Evolutionary conservation across 2,797 vertebrate species (phyloP), one percentile per base, ranked within the genome.

Genomic region (Graptemys geographica): DNA sequence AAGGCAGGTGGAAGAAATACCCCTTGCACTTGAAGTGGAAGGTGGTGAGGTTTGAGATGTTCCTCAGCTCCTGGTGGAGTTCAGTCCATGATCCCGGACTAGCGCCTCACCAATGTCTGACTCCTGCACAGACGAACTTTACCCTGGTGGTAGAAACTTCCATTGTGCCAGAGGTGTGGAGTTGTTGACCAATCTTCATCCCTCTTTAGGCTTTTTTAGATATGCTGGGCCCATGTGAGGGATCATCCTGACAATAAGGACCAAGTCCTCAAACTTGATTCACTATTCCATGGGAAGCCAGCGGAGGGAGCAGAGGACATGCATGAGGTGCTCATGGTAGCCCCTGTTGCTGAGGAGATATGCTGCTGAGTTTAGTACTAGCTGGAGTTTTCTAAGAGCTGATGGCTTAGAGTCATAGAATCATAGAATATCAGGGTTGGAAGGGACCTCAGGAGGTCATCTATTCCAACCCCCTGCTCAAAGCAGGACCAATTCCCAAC

Each of bases 181-280:
- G 62, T 9, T 33, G 16, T 5, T 69, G n/a, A 69, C 62, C 62
- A 69, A 9, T 69, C 18, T 69, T 69, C 62, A n/a, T 69, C 16
- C 27, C n/a, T 19, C 33, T n/a, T 31, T 62, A 62, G 23, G 41
- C 12, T 86, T 9, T 2, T 79, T 89, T 87, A 82, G 16, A 23
- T 62, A 56, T 11, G 13, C 56, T 27, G 25, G 56, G 23, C 56
- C 11, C 25, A 57, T 11, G 25, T 57, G 56, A 25, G 27, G 56
- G 56, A 57, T 57, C 11, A 9, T n/a, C 33, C 8, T 69, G n/a
- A 37, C 4, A 19, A 79, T 4, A 0, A 0, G 31, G 21, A 91
- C 6, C 4, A 41, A 87, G 41, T 33, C 56, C 47, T 84, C 52
- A n/a, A 93, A 41, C 16, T 18, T 76, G 69, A 84, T 62, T 11